Percentiles rank a stretch among this genome's conserved stretches.
Conservation (phyloP, 2,888 invertebrate species). For the Acleris holmiana region DNA sequence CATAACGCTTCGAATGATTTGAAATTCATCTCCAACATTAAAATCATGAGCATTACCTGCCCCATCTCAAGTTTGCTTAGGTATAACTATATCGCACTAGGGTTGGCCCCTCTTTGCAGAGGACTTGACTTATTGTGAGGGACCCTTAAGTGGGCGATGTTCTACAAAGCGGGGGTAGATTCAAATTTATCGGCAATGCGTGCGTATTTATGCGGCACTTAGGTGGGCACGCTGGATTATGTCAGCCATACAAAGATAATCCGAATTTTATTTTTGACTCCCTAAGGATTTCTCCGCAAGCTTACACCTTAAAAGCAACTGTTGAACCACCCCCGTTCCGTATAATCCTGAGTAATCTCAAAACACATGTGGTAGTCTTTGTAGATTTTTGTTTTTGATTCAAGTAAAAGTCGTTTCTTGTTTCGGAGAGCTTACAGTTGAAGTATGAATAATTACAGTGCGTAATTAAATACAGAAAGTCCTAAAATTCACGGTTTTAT, state of each 20-base stretch:
- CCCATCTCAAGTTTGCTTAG: constrained; percentile 13
- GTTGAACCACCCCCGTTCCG: too few relatives aligned
- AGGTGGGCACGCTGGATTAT: constrained; percentile 45
- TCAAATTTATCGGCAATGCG: constrained; percentile 66
- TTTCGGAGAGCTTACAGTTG: too few relatives aligned
- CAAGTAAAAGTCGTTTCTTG: too few relatives aligned
- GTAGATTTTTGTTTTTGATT: too few relatives aligned
- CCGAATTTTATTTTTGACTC: too few relatives aligned
- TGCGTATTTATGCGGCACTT: constrained; percentile 66
- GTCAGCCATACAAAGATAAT: constrained; percentile 21
- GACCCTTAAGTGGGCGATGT: constrained; percentile 52
- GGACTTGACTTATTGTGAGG: constrained; percentile 69
- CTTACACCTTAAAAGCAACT: too few relatives aligned
- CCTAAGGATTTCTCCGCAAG: too few relatives aligned
- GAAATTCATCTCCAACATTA: constrained; percentile 1
- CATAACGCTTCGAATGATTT: neutral
- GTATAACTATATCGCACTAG: constrained; percentile 19
- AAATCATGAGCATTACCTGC: neutral
- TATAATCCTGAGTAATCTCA: too few relatives aligned
- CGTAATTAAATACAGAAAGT: too few relatives aligned
- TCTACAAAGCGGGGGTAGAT: constrained; percentile 63
- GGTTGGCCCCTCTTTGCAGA: constrained; percentile 55
- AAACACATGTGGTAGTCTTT: too few relatives aligned
- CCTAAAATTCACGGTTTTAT: too few relatives aligned
- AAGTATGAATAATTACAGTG: too few relatives aligned